These are phyloP conservation scores for Centroberyx gerrardi DNA, from an alignment of 2,797 vertebrate genomes.

Conservation along the genomic window DNA sequence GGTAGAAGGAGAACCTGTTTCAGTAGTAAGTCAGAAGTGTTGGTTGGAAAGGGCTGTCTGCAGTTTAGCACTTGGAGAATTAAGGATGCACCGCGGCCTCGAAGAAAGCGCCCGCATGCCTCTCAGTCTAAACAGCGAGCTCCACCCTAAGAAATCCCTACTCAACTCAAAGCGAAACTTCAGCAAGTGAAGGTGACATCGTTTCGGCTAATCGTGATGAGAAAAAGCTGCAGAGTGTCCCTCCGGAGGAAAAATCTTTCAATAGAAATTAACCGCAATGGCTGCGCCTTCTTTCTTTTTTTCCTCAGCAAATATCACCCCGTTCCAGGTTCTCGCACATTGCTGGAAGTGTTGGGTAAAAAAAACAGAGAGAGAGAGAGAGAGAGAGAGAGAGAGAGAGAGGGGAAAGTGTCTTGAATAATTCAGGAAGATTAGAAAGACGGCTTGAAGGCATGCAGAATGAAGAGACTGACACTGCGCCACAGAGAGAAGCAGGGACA, in stretches of 20 bases:
- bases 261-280: slow-evolving; percentile 26
- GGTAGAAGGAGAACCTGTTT: slow-evolving; percentile 15
- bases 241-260: slow-evolving; percentile 9
- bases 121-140: not conserved
- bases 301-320: not conserved
- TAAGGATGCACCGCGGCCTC: not conserved
- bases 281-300: not conserved
- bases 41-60: not conserved
- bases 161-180: not conserved
- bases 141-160: not conserved
- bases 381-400: not conserved
- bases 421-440: slow-evolving; percentile 60
- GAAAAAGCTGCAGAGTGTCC: slow-evolving; percentile 4
- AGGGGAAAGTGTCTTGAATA: slow-evolving; percentile 64
- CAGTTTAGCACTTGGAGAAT: not conserved
- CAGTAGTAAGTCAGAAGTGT: slow-evolving; percentile 13
- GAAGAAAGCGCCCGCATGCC: not conserved
- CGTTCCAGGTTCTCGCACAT: slow-evolving; percentile 29
- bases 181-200: slow-evolving; percentile 6
- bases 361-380: not conserved
- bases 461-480: slow-evolving; percentile 33
- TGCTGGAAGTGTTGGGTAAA: slow-evolving; percentile 20
- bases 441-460: slow-evolving; percentile 57
- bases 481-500: slow-evolving; percentile 32
- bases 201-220: slow-evolving; percentile 23